Evolutionary conservation across 2,113 vertebrate genomes (phyloP).

Genomic region (Peucedramus taeniatus): DNA sequence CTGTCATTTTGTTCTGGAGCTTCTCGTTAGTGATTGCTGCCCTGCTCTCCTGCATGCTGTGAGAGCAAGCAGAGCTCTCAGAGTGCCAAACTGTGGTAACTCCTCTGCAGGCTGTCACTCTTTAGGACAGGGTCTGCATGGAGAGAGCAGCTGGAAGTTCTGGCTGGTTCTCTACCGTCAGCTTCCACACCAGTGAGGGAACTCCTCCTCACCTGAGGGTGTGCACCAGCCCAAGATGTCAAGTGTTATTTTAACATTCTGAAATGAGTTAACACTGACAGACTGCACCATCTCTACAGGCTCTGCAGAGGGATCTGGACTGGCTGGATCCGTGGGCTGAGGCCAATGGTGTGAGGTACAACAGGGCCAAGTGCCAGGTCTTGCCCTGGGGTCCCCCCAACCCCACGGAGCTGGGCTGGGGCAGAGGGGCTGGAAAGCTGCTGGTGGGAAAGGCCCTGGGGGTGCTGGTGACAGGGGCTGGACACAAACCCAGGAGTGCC

Average conservation of each 20-base stretch:
- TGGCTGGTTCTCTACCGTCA: not conserved
- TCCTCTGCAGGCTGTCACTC: not conserved
- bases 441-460: not conserved
- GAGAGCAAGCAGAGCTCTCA: not conserved
- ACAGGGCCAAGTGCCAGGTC: rapidly evolving
- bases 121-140: not conserved
- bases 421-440: not conserved
- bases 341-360: no score
- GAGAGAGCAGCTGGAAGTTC: not conserved
- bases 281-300: not conserved
- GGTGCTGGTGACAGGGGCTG: not conserved
- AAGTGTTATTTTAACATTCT: not conserved
- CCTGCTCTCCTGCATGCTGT: not conserved
- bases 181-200: not conserved
- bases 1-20: not conserved
- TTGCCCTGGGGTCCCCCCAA: not conserved
- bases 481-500: not conserved
- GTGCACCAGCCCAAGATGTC: not conserved
- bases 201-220: not conserved
- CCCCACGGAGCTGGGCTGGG: not conserved
- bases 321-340: not conserved
- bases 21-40: not conserved
- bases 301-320: not conserved
- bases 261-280: not conserved
- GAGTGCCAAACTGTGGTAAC: not conserved